A percentile compares a stretch with the other conserved stretches of the same genome.
Conservation (phyloP, 2,113 vertebrate genomes). For the Prionailurus viverrinus region DNA sequence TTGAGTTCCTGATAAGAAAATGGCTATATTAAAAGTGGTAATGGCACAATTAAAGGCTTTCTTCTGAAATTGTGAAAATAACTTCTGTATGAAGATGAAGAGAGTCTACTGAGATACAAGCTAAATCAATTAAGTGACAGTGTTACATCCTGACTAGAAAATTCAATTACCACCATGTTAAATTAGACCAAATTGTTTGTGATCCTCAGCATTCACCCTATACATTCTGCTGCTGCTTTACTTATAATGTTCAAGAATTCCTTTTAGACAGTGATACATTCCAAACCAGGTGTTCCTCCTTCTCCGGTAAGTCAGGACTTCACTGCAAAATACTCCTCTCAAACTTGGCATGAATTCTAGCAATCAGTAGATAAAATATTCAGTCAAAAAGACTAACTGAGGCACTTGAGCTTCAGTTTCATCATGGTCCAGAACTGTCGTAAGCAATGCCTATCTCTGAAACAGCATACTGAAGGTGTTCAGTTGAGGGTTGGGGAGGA, state of each 20-base stretch:
- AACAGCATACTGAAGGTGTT: not conserved
- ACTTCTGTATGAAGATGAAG: not conserved
- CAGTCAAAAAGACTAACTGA: not conserved
- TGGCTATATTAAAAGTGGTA: not conserved
- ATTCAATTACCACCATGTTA: not conserved
- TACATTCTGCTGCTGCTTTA: not conserved
- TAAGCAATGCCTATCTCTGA: not conserved
- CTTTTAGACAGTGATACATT: not conserved
- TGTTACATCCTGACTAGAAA: not conserved
- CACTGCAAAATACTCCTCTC: not conserved
- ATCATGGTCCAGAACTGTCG: not conserved
- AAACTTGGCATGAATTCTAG: not conserved
- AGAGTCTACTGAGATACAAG: not conserved
- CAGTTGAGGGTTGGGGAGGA: not conserved
- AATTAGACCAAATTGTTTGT: not conserved
- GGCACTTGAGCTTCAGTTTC: not conserved
- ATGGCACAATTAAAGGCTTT: not conserved
- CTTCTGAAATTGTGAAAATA: constrained; percentile 1
- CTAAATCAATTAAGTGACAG: not conserved
- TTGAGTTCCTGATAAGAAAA: constrained; percentile 14
- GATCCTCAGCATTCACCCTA: not conserved
- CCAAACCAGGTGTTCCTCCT: not conserved
- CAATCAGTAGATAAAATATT: not conserved
- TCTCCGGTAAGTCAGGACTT: not conserved
- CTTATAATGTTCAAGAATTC: not conserved